These are phyloP conservation scores for Cyrtodaria siliqua DNA, from an alignment of 2,888 invertebrate species.

Conservation along the genomic window DNA sequence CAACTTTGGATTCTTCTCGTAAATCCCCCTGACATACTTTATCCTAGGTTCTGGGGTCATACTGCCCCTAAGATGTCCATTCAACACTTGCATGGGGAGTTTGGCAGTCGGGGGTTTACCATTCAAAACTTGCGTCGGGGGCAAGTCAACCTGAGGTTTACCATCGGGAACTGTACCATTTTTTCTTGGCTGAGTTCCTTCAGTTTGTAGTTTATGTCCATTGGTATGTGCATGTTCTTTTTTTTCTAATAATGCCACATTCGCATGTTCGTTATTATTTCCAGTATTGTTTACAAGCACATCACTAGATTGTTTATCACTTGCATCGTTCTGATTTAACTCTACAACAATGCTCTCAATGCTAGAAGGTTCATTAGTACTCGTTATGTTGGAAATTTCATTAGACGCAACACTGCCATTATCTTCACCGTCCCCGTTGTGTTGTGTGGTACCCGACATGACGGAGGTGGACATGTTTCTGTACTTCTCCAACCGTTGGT, in stretches of 20 bases:
- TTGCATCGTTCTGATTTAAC: conserved; percentile 5
- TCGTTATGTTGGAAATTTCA: background rate
- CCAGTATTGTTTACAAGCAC: conserved; percentile 1
- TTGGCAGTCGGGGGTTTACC: background rate
- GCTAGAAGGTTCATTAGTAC: conserved; percentile 14
- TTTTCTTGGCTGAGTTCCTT: background rate
- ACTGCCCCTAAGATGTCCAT: conserved; percentile 18
- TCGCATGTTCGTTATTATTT: too few relatives aligned
- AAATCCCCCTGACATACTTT: conserved; percentile 32
- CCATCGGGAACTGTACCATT: background rate
- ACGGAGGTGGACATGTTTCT: background rate
- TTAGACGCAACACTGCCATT: background rate
- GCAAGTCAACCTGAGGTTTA: background rate
- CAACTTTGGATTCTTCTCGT: conserved; percentile 60
- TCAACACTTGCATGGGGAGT: background rate
- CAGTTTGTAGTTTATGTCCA: background rate
- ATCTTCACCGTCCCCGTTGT: conserved; percentile 1
- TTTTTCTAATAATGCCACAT: too few relatives aligned
- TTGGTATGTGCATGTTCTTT: too few relatives aligned
- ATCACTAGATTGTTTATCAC: conserved; percentile 9
- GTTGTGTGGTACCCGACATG: background rate
- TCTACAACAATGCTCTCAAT: conserved; percentile 57
- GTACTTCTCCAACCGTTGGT: conserved; percentile 39
- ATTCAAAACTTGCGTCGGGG: background rate
- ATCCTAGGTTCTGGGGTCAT: conserved; percentile 54